phyloP scores from a whole-genome alignment of 2,113 vertebrate species.

The Thamnaconus septentrionalis region DNA sequence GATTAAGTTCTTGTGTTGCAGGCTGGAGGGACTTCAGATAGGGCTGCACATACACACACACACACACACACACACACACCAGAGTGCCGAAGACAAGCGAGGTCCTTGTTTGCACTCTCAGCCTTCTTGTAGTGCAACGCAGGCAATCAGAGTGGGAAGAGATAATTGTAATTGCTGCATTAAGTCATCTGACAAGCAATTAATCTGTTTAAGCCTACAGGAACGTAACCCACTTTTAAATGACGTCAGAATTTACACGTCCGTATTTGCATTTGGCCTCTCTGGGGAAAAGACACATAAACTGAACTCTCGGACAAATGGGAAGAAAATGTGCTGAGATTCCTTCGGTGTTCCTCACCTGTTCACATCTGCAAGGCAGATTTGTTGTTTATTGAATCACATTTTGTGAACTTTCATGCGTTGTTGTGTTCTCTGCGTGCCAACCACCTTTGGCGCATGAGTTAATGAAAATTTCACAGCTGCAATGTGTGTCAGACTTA shows the following conservation, averaged over 20 bases:
- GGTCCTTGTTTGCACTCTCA: slow-evolving; percentile 20
- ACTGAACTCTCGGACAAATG: background rate
- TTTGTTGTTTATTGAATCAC: background rate
- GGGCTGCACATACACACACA: background rate
- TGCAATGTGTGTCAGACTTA: no score
- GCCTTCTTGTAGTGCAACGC: slow-evolving; percentile 5
- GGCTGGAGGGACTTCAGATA: background rate
- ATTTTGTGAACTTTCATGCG: background rate
- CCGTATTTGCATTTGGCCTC: background rate
- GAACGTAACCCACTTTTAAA: slow-evolving; percentile 21
- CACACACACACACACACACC: no score
- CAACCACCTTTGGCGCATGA: background rate
- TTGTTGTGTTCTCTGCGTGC: background rate
- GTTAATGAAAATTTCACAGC: no score
- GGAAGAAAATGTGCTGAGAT: background rate
- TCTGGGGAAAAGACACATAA: slow-evolving; percentile 7
- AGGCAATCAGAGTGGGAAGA: slow-evolving; percentile 28
- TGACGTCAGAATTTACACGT: slow-evolving; percentile 11
- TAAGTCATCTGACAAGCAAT: slow-evolving; percentile 32
- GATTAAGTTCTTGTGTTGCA: background rate
- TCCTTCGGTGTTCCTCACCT: slow-evolving; percentile 3
- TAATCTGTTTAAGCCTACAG: slow-evolving; percentile 15
- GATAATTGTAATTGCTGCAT: slow-evolving; percentile 42
- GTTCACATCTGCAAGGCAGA: background rate
- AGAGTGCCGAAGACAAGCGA: slow-evolving; percentile 12